phyloP scores from a whole-genome alignment of 2,888 invertebrate genomes.

The Aphidius colemani region DNA sequence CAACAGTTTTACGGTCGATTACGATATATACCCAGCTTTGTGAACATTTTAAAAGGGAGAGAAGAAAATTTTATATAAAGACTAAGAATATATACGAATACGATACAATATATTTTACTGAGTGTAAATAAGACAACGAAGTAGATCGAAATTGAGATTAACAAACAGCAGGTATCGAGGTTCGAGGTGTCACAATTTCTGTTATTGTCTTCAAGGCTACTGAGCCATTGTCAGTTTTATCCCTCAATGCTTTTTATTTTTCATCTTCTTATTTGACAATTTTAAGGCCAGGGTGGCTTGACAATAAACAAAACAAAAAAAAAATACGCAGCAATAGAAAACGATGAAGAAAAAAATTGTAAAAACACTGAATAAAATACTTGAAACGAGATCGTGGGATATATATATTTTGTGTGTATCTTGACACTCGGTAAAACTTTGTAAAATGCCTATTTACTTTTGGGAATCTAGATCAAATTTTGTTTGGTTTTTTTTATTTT shows the following conservation, averaged over 20 bases:
- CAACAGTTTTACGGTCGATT: conserved; percentile 49
- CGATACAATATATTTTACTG: conserved; percentile 11
- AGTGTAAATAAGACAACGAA: conserved; percentile 43
- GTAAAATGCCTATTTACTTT: conserved; percentile 21
- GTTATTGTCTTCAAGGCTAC: conserved; percentile 8
- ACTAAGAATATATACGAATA: too few species aligned
- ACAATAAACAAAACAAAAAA: not conserved
- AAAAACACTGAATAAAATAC: conserved; percentile 20
- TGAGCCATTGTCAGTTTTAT: conserved; percentile 18
- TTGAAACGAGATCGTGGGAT: conserved; percentile 17
- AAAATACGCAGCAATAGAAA: conserved; percentile 3
- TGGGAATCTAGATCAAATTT: conserved; percentile 12
- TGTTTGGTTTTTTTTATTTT: conserved; percentile 23
- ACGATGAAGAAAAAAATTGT: conserved; percentile 1
- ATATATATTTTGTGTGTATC: not conserved
- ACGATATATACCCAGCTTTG: conserved; percentile 31
- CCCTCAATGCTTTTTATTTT: conserved; percentile 19
- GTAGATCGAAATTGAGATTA: conserved; percentile 26
- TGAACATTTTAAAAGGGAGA: conserved; percentile 5
- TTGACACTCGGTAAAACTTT: conserved; percentile 10
- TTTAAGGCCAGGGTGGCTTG: too few species aligned
- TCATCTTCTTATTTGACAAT: too few species aligned
- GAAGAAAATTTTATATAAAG: not conserved
- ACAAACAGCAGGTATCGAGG: conserved; percentile 26
- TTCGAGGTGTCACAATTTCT: conserved; percentile 36